Conservation (phyloP, 2,888 invertebrate genomes). For the Pachliopta kotzebuea region DNA sequence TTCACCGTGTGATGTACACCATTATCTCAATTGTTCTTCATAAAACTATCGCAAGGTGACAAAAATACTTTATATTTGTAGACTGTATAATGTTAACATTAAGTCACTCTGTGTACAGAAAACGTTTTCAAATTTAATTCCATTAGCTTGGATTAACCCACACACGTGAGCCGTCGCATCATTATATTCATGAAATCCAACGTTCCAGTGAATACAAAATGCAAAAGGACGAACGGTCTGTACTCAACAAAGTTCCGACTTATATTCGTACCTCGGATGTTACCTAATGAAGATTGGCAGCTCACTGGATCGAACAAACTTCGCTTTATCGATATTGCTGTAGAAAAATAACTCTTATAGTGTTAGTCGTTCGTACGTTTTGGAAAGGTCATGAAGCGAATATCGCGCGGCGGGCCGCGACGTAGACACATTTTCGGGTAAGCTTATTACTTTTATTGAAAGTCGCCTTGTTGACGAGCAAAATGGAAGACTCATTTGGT, state of each 20-base stretch:
- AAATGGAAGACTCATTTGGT: conserved; percentile 23
- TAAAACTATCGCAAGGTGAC: not conserved
- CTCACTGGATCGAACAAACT: conserved; percentile 62
- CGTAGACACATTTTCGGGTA: conserved; percentile 19
- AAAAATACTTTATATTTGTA: not conserved
- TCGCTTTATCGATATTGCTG: conserved; percentile 34
- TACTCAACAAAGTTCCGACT: conserved; percentile 58
- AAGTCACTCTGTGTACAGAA: conserved; percentile 17
- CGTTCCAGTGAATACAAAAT: conserved; percentile 57
- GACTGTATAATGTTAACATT: conserved; percentile 13
- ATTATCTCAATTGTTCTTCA: not conserved
- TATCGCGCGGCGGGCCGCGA: not conserved
- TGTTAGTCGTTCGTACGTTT: conserved; percentile 6
- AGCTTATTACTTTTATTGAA: conserved; percentile 29
- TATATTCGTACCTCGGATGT: conserved; percentile 50
- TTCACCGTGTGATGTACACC: no score
- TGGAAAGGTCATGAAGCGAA: conserved; percentile 3
- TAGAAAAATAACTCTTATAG: conserved; percentile 31
- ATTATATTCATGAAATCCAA: conserved; percentile 53
- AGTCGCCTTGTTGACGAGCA: conserved; percentile 16
- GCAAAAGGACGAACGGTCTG: conserved; percentile 51
- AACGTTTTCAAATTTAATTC: conserved; percentile 36
- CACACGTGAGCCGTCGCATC: conserved; percentile 36
- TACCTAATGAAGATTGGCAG: conserved; percentile 75
- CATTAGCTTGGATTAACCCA: conserved; percentile 44